A percentile compares a stretch with the other conserved stretches of the same genome.
phyloP scores from a whole-genome alignment of 2,113 vertebrate species.

The Hiodon tergisus region DNA sequence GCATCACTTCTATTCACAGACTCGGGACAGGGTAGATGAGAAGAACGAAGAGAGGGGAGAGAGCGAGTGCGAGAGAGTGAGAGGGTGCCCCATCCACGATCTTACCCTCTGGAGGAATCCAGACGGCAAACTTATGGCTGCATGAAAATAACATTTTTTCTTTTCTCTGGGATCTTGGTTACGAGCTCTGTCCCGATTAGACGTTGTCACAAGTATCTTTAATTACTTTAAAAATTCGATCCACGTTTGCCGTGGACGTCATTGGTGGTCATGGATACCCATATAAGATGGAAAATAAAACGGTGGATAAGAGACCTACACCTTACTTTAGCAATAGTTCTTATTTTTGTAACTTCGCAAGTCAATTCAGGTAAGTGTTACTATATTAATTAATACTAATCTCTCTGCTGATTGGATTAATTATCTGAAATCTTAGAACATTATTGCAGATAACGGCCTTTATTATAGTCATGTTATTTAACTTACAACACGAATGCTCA shows the following conservation, averaged over 20 bases:
- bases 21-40: constrained; percentile 45
- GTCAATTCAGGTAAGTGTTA: constrained; percentile 67
- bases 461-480: too few species aligned
- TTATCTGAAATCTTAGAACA: neutral
- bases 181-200: constrained; percentile 44
- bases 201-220: constrained; percentile 42
- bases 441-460: neutral
- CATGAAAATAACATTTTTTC: constrained; percentile 58
- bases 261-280: constrained; percentile 69
- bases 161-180: constrained; percentile 48
- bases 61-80: constrained; percentile 41
- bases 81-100: constrained; percentile 51
- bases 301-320: constrained; percentile 64
- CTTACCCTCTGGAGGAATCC: constrained; percentile 38
- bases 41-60: constrained; percentile 48
- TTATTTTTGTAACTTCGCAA: constrained; percentile 62
- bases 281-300: constrained; percentile 75
- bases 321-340: constrained; percentile 55
- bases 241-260: constrained; percentile 57
- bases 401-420: constrained; percentile 4
- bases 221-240: constrained; percentile 37
- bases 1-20: constrained; percentile 52
- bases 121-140: constrained; percentile 63
- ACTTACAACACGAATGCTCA: too few species aligned
- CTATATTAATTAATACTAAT: neutral